Evolutionary conservation across 2,113 vertebrate species (phyloP), one percentile per base, ranked within the genome.

Genomic region (Eublepharis macularius): DNA sequence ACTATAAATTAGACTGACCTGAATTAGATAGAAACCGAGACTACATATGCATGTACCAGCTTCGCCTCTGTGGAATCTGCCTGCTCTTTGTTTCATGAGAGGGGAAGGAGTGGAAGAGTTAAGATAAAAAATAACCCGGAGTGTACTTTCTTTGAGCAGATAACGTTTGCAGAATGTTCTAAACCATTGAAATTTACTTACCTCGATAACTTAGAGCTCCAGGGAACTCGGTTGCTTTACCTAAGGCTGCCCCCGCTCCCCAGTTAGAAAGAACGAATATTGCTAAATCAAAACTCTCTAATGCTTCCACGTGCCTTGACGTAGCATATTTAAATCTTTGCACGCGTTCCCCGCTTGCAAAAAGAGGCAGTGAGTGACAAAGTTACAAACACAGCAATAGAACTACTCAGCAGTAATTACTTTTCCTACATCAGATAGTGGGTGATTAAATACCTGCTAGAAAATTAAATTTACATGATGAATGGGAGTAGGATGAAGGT

Each of bases 391-490:
- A 83, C 43, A 90, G 89, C 90, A 94, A 84, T 88, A 94, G 92
- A 96, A 97, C 97, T 95, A 94, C 94, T 95, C 92, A 90, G 93
- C 94, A 89, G 97, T 98, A 98, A 98, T 98, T 98, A 98, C 98
- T 96, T 97, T 96, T 90, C 86, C 47, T 91, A 90, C 97, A 97
- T 98, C 97, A 97, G 97, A 98, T 98, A 98, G 93, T 86, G 90
- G 95, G 96, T 98, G 97, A 98, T 98, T 97, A 98, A 98, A 98
- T 97, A 98, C 97, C 97, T 97, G 95, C 94, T 94, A 96, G 96
- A 96, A 97, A 98, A 98, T 98, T 97, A 96, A 97, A 98, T 98
- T 97, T 97, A 95, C 83, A 94, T 98, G 98, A 98, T 98, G 96
- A 97, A 98, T 98, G 97, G 95, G 84, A 91, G 83, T 89, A 91